Evolutionary conservation across 2,113 vertebrate species (phyloP).

Genomic region (Salvator merianae): DNA sequence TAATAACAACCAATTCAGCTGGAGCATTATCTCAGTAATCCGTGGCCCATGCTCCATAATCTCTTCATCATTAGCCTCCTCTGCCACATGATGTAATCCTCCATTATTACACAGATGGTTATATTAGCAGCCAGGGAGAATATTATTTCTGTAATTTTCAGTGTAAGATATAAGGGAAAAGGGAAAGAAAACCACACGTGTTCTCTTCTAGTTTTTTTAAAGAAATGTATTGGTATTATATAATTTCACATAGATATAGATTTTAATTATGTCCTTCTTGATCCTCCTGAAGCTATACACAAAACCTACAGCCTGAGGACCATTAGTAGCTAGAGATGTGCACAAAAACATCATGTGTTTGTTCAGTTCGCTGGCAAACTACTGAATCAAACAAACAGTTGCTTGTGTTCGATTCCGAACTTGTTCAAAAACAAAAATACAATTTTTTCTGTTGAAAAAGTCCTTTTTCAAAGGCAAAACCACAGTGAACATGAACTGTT

Average conservation of each 20-base stretch:
- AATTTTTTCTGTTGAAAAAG: too few relatives aligned
- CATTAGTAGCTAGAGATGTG: too few relatives aligned
- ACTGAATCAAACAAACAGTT: too few relatives aligned
- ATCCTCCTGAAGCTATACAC: neutral
- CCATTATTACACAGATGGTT: neutral
- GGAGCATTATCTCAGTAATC: conserved; percentile 21
- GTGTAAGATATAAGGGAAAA: neutral
- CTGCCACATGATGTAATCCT: conserved; percentile 4
- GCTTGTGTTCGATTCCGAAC: too few relatives aligned
- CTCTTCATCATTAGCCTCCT: conserved; percentile 6
- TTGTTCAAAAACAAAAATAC: too few relatives aligned
- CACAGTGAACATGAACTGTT: too few relatives aligned
- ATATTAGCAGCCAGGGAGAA: neutral
- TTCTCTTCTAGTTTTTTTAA: too few relatives aligned
- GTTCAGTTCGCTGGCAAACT: too few relatives aligned
- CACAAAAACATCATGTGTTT: too few relatives aligned
- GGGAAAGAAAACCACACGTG: neutral
- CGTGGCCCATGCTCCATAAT: conserved; percentile 2
- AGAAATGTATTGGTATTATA: neutral
- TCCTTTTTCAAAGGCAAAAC: too few relatives aligned
- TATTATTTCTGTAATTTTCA: neutral
- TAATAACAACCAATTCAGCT: conserved; percentile 15
- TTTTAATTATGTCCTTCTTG: neutral
- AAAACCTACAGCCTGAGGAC: neutral
- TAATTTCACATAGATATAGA: neutral